Evolutionary conservation across 2,888 invertebrate genomes (phyloP).

Genomic region (Rhodophaea formosa): DNA sequence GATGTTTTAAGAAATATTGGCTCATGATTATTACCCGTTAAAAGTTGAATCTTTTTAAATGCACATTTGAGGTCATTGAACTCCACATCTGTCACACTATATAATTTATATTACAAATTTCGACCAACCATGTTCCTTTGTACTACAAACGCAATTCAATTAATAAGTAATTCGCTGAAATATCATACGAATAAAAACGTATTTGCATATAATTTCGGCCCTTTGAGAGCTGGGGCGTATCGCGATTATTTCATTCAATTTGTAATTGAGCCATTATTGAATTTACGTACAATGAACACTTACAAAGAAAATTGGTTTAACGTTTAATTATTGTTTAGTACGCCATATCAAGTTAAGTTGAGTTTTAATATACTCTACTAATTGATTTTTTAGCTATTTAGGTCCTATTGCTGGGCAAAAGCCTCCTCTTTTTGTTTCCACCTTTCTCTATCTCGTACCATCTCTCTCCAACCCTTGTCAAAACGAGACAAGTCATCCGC

Average conservation of each 20-base stretch:
- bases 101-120: background rate
- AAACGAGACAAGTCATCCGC: too few species aligned
- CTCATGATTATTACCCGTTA: too few species aligned
- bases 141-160: constrained; percentile 1
- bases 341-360: too few species aligned
- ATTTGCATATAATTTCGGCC: background rate
- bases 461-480: too few species aligned
- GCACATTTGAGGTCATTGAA: too few species aligned
- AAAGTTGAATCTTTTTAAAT: too few species aligned
- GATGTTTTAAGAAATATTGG: too few species aligned
- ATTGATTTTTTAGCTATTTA: too few species aligned
- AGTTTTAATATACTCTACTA: too few species aligned
- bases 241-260: constrained; percentile 8
- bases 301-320: background rate
- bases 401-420: too few species aligned
- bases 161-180: constrained; percentile 5
- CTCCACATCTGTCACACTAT: background rate
- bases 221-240: background rate
- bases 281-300: background rate
- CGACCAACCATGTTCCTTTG: background rate
- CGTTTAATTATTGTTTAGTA: background rate
- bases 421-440: too few species aligned
- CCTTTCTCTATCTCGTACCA: too few species aligned
- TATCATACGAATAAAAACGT: constrained; percentile 5
- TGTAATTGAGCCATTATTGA: constrained; percentile 3